Evolutionary conservation across 2,888 invertebrate genomes (phyloP).

Genomic region (Drosophila tanythrix): DNA sequence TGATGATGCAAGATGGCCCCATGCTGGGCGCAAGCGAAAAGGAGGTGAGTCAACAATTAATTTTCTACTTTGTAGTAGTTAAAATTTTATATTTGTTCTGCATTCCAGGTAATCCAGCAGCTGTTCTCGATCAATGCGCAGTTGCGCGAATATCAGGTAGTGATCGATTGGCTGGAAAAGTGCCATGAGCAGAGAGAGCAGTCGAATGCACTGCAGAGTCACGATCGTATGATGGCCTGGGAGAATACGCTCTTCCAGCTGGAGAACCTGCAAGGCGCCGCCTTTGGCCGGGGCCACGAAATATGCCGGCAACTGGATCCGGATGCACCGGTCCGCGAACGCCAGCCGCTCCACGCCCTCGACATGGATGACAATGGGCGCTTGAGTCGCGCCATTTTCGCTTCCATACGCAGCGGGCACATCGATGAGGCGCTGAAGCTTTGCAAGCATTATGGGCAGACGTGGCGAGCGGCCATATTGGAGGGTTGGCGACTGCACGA

Average conservation of each 20-base stretch:
- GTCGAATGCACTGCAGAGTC: conserved; percentile 88
- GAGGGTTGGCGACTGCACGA: conserved; percentile 96
- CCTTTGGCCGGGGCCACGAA: conserved; percentile 87
- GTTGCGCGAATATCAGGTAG: conserved; percentile 90
- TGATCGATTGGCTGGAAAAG: conserved; percentile 97
- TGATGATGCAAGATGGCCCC: conserved; percentile 82
- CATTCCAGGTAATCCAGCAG: conserved; percentile 76
- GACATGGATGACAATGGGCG: conserved; percentile 92
- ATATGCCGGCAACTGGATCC: conserved; percentile 92
- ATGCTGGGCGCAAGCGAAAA: conserved; percentile 86
- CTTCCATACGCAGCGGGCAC: conserved; percentile 93
- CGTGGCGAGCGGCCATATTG: conserved; percentile 95
- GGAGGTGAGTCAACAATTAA: conserved; percentile 63
- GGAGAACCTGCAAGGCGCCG: conserved; percentile 86
- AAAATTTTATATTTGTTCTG: neutral
- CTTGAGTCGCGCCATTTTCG: conserved; percentile 87
- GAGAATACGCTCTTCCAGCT: conserved; percentile 95
- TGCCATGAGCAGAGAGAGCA: conserved; percentile 88
- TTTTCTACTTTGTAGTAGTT: neutral
- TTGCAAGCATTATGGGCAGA: conserved; percentile 94
- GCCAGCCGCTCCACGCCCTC: conserved; percentile 92
- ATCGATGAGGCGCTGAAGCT: conserved; percentile 93
- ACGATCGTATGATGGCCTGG: conserved; percentile 93
- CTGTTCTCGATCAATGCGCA: conserved; percentile 86
- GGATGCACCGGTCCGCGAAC: conserved; percentile 93